Evolutionary conservation across 2,113 vertebrate species (phyloP).

Genomic region (Xenopus tropicalis): UCB_Xtro_10.0 CM004446.2:42523001-42523500

Average conservation of each 20-base stretch:
- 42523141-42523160: conserved; percentile 93
- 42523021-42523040: conserved; percentile 73
- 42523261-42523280: conserved; percentile 61
- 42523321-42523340: too few species aligned
- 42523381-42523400: too few species aligned
- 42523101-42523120: conserved; percentile 90
- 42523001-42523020: conserved; percentile 77
- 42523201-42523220: conserved; percentile 90
- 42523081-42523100: conserved; percentile 96
- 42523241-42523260: conserved; percentile 67
- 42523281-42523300: not conserved
- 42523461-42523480: too few species aligned
- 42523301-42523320: too few species aligned
- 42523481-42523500: too few species aligned
- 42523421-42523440: too few species aligned
- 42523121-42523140: conserved; percentile 90
- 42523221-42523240: conserved; percentile 95
- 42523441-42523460: too few species aligned
- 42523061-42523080: conserved; percentile 84
- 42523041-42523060: conserved; percentile 95
- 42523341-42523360: too few species aligned
- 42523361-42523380: too few species aligned
- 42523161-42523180: conserved; percentile 76
- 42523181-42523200: conserved; percentile 77
- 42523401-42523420: too few species aligned